These are phyloP conservation scores for Semnornis frantzii DNA, from an alignment of 2,113 vertebrate species.

Conservation along the genomic window DNA sequence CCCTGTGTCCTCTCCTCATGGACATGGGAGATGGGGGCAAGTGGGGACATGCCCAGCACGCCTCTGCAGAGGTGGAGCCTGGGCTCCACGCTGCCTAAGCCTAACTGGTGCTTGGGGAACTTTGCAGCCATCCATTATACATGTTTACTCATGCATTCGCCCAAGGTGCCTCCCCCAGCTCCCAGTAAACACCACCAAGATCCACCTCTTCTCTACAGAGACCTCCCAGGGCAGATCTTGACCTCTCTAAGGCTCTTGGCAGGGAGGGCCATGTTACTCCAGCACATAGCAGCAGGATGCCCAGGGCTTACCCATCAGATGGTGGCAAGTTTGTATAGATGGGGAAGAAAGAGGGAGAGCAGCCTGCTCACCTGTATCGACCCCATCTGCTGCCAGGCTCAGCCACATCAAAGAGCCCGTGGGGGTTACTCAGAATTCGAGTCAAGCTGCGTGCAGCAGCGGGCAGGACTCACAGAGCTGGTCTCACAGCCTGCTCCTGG, in stretches of 20 bases:
- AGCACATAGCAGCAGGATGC: not conserved
- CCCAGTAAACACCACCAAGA: not conserved
- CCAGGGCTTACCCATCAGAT: not conserved
- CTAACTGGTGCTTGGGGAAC: not conserved
- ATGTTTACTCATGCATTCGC: conserved; percentile 27
- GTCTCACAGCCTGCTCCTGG: not conserved
- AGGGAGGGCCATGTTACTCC: fast-evolving
- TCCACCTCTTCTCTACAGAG: not conserved
- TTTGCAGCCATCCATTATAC: conserved; percentile 11
- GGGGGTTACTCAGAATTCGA: not conserved
- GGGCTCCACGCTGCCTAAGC: fast-evolving
- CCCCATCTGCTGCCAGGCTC: not conserved
- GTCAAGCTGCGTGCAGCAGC: not conserved
- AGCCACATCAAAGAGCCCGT: conserved; percentile 26
- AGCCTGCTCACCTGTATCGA: not conserved
- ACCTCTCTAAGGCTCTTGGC: not conserved
- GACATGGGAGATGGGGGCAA: not conserved
- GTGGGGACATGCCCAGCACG: not conserved
- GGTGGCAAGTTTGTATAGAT: not conserved
- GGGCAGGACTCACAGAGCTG: not conserved
- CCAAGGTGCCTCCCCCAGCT: not conserved
- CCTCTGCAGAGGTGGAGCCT: not conserved
- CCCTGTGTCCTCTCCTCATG: fast-evolving
- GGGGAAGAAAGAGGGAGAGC: not conserved
- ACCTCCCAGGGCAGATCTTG: not conserved